A percentile compares a stretch with the other conserved stretches of the same genome.
phyloP scores from a whole-genome alignment of 1,140 invertebrate genomes.

The Aleiodes sp. region DNA sequence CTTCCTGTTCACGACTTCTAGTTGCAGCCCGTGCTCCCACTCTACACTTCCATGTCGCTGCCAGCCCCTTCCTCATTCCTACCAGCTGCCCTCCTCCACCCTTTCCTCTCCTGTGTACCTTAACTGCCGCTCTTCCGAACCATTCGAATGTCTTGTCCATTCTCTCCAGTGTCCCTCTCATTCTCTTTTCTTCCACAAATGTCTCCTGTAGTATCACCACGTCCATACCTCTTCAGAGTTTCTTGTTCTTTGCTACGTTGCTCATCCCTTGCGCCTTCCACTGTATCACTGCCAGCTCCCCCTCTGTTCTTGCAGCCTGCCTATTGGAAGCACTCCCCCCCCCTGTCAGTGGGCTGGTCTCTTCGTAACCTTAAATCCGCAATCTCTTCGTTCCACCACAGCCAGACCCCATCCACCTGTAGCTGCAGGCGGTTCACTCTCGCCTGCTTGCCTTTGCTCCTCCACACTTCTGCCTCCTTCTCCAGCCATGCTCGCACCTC shows the following conservation, averaged over 20 bases:
- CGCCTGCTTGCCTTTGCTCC: neutral
- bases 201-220: constrained; percentile 36
- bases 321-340: neutral
- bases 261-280: neutral
- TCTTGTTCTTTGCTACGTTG: neutral
- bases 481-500: constrained; percentile 23
- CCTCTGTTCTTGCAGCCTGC: neutral
- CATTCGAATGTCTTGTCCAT: constrained; percentile 31
- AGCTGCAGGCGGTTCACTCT: constrained; percentile 14
- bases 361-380: neutral
- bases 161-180: constrained; percentile 13
- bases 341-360: neutral
- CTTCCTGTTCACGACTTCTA: constrained; percentile 13
- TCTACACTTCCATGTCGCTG: neutral
- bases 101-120: constrained; percentile 34
- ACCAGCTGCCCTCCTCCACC: constrained; percentile 34
- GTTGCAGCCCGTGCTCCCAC: constrained; percentile 12
- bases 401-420: no score
- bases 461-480: constrained; percentile 22
- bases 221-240: constrained; percentile 15
- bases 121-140: constrained; percentile 27
- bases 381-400: neutral
- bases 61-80: constrained; percentile 31
- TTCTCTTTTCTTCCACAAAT: constrained; percentile 33
- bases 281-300: constrained; percentile 1